These are phyloP conservation scores for Hippocampus guttulatus DNA, from an alignment of 2,113 vertebrate genomes.

Conservation along the genomic window DNA sequence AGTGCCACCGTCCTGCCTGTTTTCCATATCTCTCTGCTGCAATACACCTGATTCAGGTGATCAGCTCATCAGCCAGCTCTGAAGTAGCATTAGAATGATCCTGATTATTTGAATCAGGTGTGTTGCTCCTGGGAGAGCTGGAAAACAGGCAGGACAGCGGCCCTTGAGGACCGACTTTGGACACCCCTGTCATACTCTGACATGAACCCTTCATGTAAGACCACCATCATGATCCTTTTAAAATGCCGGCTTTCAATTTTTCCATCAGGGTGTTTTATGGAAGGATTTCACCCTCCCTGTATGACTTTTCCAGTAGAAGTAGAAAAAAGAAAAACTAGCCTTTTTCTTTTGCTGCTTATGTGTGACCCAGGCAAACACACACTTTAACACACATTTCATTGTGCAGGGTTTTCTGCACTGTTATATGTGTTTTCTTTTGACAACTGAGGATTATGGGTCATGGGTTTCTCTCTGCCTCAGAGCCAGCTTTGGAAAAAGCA, in stretches of 20 bases:
- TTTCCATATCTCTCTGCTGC: too few relatives aligned
- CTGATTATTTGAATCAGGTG: too few relatives aligned
- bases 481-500: constrained; percentile 26
- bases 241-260: neutral
- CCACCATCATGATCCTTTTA: neutral
- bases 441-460: constrained; percentile 49
- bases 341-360: constrained; percentile 13
- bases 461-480: constrained; percentile 28
- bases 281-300: constrained; percentile 25
- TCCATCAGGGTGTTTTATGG: neutral
- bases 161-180: too few relatives aligned
- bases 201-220: neutral
- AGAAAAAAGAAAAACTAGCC: neutral
- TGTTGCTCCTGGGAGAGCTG: too few relatives aligned
- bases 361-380: constrained; percentile 25
- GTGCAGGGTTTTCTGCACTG: constrained; percentile 35
- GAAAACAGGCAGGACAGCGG: too few relatives aligned
- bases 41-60: too few relatives aligned
- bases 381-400: constrained; percentile 27
- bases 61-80: too few relatives aligned
- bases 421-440: constrained; percentile 34
- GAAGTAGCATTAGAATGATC: too few relatives aligned
- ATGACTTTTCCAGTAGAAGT: constrained; percentile 31
- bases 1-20: too few relatives aligned
- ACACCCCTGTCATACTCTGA: neutral